Percentiles rank a stretch among this genome's conserved stretches.
Evolutionary conservation across 1,140 invertebrate genomes (phyloP).

Genomic region (Nylanderia fulva): DNA sequence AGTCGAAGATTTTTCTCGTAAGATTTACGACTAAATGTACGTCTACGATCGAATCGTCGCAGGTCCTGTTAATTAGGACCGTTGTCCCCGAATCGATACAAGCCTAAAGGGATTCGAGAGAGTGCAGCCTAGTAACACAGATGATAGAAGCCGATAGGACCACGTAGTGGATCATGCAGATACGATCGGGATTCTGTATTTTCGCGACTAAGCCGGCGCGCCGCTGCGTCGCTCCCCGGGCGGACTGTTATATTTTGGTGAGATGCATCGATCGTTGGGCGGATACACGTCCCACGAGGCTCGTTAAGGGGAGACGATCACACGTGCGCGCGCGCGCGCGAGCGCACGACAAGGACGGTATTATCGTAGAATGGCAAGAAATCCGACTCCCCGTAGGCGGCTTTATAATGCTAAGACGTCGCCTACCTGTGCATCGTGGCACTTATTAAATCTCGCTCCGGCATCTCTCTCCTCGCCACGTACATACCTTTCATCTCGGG

Average conservation of each 20-base stretch:
- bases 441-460: constrained; percentile 80
- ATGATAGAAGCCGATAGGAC: constrained; percentile 37
- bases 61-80: constrained; percentile 47
- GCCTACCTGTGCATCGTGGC: constrained; percentile 69
- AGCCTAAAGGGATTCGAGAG: constrained; percentile 8
- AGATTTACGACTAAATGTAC: neutral
- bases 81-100: constrained; percentile 42
- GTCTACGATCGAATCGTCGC: constrained; percentile 2
- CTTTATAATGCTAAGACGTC: constrained; percentile 77
- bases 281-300: constrained; percentile 60
- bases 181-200: constrained; percentile 45
- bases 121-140: constrained; percentile 44
- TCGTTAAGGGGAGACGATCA: constrained; percentile 63
- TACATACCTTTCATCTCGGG: constrained; percentile 61
- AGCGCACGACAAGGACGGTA: constrained; percentile 41
- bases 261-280: constrained; percentile 48
- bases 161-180: constrained; percentile 42
- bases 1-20: neutral
- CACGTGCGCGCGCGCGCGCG: neutral
- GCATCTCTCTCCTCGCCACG: constrained; percentile 69
- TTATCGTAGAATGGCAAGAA: constrained; percentile 70
- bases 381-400: constrained; percentile 76
- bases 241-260: constrained; percentile 32
- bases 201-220: constrained; percentile 34
- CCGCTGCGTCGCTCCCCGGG: neutral